phyloP scores from a whole-genome alignment of 1,140 invertebrate species.

The Mycetomoellerius zeteki region DNA sequence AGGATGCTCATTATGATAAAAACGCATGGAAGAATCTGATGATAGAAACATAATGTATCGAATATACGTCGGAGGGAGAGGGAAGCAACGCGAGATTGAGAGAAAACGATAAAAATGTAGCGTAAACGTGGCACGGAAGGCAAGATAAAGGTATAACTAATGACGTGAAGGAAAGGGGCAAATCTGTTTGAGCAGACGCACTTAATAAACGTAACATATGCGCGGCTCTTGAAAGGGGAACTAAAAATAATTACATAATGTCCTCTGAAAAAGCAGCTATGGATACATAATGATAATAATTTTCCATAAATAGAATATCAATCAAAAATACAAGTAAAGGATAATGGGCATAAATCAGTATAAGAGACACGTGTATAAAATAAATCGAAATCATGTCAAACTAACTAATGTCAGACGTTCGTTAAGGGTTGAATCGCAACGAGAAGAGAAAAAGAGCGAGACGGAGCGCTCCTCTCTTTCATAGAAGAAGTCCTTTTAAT shows the following conservation, averaged over 20 bases:
- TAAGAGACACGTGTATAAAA: neutral
- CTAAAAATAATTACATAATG: neutral
- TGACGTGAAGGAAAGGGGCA: neutral
- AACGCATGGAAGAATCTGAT: neutral
- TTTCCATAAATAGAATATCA: neutral
- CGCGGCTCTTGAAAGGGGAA: neutral
- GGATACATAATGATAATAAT: neutral
- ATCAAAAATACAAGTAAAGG: neutral
- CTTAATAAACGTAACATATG: neutral
- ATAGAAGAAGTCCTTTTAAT: conserved; percentile 42
- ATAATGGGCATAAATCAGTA: neutral
- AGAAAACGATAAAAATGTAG: neutral
- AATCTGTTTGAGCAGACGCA: neutral
- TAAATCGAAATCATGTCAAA: neutral
- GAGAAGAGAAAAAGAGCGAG: neutral
- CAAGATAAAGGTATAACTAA: conserved; percentile 6
- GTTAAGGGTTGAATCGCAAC: neutral
- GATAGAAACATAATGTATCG: neutral
- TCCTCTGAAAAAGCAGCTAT: neutral
- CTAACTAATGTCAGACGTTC: neutral
- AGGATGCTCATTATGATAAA: neutral
- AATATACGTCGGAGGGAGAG: neutral
- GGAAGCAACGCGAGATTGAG: neutral
- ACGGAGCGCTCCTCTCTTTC: neutral
- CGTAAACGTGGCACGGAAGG: neutral